These are phyloP conservation scores for Vespertilio murinus DNA, from an alignment of 2,797 vertebrate species.

Conservation along the genomic window DNA sequence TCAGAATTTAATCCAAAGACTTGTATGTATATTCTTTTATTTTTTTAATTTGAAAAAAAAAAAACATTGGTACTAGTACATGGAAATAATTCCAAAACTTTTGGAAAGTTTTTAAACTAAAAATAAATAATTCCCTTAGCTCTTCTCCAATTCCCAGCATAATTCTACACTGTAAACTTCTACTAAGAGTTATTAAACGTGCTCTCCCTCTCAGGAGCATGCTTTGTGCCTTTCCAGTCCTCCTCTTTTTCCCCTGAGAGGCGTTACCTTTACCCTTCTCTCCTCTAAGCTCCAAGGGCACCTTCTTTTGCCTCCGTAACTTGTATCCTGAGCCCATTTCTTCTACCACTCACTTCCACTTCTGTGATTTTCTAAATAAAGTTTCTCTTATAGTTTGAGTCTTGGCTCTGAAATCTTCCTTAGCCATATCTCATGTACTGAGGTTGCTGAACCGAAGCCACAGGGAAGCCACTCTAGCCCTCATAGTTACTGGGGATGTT, in stretches of 20 bases:
- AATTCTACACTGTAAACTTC: neutral
- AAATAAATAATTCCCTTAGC: neutral
- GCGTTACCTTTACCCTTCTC: too few relatives aligned
- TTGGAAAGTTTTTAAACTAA: neutral
- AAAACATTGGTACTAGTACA: neutral
- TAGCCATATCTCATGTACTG: neutral
- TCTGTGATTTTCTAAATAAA: neutral
- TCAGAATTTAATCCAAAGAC: neutral
- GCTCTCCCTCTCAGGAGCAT: neutral
- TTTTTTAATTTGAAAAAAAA: conserved; percentile 22
- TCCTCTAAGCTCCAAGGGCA: neutral
- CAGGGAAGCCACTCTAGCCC: too few relatives aligned
- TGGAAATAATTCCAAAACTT: neutral
- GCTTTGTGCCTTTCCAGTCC: neutral
- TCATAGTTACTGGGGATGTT: neutral
- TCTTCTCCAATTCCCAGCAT: neutral
- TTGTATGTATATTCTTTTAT: neutral
- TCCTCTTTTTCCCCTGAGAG: neutral
- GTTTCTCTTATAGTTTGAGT: neutral
- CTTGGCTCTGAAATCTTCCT: neutral
- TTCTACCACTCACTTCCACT: neutral
- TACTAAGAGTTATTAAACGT: neutral
- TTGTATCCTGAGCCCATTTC: neutral
- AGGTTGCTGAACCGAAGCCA: neutral
- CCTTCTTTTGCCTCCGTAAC: neutral